Conservation (phyloP, 1,140 invertebrate genomes). For the Panagrolaimus sp. region DNA sequence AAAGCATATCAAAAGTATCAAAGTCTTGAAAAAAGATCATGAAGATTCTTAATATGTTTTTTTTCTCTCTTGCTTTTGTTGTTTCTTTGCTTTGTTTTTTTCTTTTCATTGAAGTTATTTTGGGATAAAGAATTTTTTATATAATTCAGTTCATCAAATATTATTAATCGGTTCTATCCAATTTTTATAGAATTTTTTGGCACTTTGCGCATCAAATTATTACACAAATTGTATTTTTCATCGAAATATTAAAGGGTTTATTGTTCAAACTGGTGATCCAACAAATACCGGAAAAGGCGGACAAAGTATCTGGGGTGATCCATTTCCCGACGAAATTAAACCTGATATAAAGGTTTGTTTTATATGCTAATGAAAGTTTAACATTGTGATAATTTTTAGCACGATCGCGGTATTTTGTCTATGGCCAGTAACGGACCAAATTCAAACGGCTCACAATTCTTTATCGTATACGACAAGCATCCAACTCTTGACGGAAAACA, state of each 20-base stretch:
- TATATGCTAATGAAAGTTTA: no score
- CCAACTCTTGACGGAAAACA: slow-evolving; percentile 94
- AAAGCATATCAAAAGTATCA: background rate
- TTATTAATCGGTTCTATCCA: background rate
- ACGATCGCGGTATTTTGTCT: slow-evolving; percentile 81
- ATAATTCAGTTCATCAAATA: background rate
- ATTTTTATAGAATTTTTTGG: slow-evolving; percentile 88
- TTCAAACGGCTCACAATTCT: slow-evolving; percentile 97
- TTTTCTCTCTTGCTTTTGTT: background rate
- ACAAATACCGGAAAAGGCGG: slow-evolving; percentile 85
- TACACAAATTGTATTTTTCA: slow-evolving; percentile 90
- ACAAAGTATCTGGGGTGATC: slow-evolving; percentile 79
- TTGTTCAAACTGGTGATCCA: slow-evolving; percentile 93
- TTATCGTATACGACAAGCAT: slow-evolving; percentile 85
- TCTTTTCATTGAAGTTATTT: background rate
- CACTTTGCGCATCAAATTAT: slow-evolving; percentile 88
- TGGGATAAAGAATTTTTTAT: background rate
- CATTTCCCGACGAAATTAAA: slow-evolving; percentile 92
- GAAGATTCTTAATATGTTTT: background rate
- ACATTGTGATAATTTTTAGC: no score
- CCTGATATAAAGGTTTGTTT: slow-evolving; percentile 77
- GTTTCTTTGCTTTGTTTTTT: slow-evolving; percentile 10
- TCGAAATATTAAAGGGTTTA: slow-evolving; percentile 96
- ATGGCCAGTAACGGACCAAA: slow-evolving; percentile 99
- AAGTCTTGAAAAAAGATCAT: background rate